Base-by-base conservation (phyloP, 2,888 invertebrate genomes). In the Eupithecia inturbata region DNA sequence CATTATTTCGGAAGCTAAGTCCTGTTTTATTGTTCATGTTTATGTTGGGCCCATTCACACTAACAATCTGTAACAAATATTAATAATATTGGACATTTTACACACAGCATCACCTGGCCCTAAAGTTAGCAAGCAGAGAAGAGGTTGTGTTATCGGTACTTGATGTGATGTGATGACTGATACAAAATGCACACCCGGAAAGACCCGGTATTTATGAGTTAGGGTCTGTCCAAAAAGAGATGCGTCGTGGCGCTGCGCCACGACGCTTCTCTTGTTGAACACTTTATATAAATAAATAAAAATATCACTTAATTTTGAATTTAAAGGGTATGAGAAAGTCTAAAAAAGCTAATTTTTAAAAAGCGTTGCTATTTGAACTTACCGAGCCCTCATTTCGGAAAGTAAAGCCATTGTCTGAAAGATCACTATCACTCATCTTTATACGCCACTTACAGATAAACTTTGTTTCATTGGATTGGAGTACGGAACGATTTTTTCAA, bases 321-420 rank as follows among this genome's bases (percentile, higher is more conserved):
- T 53, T 22, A 22, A 53, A 22, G 22, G 10, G 3, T 53, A 5
- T 2, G n/a, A 45, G 19, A 45, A 9, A n/a, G 19, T n/a, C 3
- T 12, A 45, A 45, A n/a, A 49, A n/a, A 16, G n/a, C 0, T 6
- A 45, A n/a, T n/a, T n/a, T 0, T 19, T 9, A 53, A 22, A 22
- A 10, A 53, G 22, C 5, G 57, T 26, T 57, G 57, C 57, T 57
- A 26, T 57, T 26, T 5, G 1, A 64, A 87, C 88, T 84, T 77
- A 92, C 92, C 70, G 84, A 86, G 76, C 82, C 85, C 70, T 82
- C 84, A 84, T 87, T 88, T 77, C 82, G 86, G 77, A 84, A 88
- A 22, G 81, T 83, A 78, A 82, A 85, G 73, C 84, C 81, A 80
- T 83, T 85, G 74, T 36, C n/a, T 41, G 70, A 81, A 22, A 86